Evolutionary conservation across 2,888 invertebrate species (phyloP).

Genomic region (Hoplodrina ambigua): DNA sequence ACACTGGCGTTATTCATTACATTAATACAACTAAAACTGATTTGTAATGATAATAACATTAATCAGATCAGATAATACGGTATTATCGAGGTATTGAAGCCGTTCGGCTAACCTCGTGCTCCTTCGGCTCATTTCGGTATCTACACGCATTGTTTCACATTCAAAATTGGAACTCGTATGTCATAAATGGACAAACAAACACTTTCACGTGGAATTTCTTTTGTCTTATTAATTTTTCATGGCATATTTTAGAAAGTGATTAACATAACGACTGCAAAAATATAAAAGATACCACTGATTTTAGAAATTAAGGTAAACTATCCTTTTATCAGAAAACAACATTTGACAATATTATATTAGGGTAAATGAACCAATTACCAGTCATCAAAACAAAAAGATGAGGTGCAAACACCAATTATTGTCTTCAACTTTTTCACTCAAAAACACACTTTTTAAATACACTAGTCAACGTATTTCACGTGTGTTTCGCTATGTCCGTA

Average conservation of each 20-base stretch:
- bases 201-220: slow-evolving; percentile 49
- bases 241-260: slow-evolving; percentile 39
- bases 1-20: slow-evolving; percentile 2
- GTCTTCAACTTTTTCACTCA: slow-evolving; percentile 21
- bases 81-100: slow-evolving; percentile 47
- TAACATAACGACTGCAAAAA: background rate
- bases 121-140: slow-evolving; percentile 48
- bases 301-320: slow-evolving; percentile 11
- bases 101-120: slow-evolving; percentile 52
- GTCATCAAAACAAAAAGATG: slow-evolving; percentile 4
- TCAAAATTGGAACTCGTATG: slow-evolving; percentile 70
- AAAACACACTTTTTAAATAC: slow-evolving; percentile 53
- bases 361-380: slow-evolving; percentile 40
- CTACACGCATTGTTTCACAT: slow-evolving; percentile 54
- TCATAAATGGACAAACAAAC: slow-evolving; percentile 44
- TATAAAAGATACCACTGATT: slow-evolving; percentile 37
- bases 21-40: slow-evolving; percentile 31
- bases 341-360: too few species aligned
- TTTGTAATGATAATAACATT: slow-evolving; percentile 33
- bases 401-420: slow-evolving; percentile 4
- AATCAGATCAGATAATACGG: slow-evolving; percentile 59
- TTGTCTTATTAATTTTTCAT: slow-evolving; percentile 17
- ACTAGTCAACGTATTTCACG: slow-evolving; percentile 52
- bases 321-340: background rate
- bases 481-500: slow-evolving; percentile 57